These are phyloP conservation scores for Drosophila glabriapex DNA, from an alignment of 2,888 invertebrate species.

Conservation along the genomic window DNA sequence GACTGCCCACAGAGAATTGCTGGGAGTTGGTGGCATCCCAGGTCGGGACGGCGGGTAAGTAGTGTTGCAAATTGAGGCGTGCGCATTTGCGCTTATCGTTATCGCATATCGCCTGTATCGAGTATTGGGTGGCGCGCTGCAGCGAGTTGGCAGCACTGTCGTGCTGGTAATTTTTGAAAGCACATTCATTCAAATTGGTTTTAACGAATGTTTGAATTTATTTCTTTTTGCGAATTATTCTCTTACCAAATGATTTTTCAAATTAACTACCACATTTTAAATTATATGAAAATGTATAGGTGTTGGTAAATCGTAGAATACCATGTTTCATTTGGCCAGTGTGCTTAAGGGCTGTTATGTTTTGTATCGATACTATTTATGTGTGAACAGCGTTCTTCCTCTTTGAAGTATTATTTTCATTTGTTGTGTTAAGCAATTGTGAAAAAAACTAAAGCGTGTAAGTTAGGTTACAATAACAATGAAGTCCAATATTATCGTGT, in stretches of 20 bases:
- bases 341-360: not conserved
- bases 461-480: not conserved
- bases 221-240: not conserved
- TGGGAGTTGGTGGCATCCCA: constrained; percentile 68
- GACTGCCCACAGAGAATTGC: constrained; percentile 55
- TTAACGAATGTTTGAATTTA: constrained; percentile 8
- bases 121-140: constrained; percentile 2
- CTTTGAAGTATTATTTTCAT: not conserved
- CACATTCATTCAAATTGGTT: constrained; percentile 9
- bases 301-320: not conserved
- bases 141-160: constrained; percentile 41
- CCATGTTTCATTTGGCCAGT: not conserved
- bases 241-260: not conserved
- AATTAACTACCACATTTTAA: not conserved
- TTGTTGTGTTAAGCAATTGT: not conserved
- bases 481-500: not conserved
- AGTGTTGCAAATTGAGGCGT: constrained; percentile 63
- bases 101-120: constrained; percentile 32
- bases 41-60: constrained; percentile 66
- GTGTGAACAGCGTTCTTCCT: not conserved
- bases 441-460: not conserved
- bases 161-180: constrained; percentile 7
- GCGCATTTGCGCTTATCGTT: constrained; percentile 55
- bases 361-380: not conserved
- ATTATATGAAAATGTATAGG: no score